Base-by-base conservation (phyloP, 2,888 invertebrate species). In the Apoda limacodes region DNA sequence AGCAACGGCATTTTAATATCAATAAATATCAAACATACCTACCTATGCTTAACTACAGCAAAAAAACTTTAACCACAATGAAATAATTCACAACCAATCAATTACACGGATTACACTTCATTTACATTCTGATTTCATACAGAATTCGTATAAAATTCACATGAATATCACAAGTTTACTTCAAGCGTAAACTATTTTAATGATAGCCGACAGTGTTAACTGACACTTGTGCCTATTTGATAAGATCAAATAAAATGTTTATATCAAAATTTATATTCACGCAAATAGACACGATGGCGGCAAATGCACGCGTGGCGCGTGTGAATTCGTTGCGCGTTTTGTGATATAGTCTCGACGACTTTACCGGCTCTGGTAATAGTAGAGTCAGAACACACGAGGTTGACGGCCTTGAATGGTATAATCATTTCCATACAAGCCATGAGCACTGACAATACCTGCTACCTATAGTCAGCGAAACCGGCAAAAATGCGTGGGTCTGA, bases 261-360 rank as follows among this genome's bases (percentile, higher is more conserved):
- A n/a, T n/a, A n/a, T n/a, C n/a, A n/a, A n/a, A n/a, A 24, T 34
- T 27, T 14, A 12, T 20, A 13, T 14, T 26, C 24, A 27, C 27
- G 26, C 25, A 29, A 17, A 13, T 15, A 20, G 12, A 20, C 19
- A 20, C 22, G 5, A 22, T 22, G 30, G 30, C 22, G 14, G 26
- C 19, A 12, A 25, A 40, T 25, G 38, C n/a, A n/a, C 51, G 50
- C 48, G 52, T 46, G 50, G 37, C 46, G 48, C 47, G 49, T 49
- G 46, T 55, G 49, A 48, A 53, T 56, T 61, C 65, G 63, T 70
- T 57, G 72, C 71, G 63, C 71, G 71, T 70, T 70, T 70, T 71
- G 71, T 64, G 64, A 62, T 51, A 38, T 38, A 35, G 34, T 38
- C 35, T 43, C 42, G 38, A 38, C 46, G 44, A 40, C 34, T 42